Evolutionary conservation across 2,113 vertebrate species (phyloP).

Genomic region (Mobula hypostoma): DNA sequence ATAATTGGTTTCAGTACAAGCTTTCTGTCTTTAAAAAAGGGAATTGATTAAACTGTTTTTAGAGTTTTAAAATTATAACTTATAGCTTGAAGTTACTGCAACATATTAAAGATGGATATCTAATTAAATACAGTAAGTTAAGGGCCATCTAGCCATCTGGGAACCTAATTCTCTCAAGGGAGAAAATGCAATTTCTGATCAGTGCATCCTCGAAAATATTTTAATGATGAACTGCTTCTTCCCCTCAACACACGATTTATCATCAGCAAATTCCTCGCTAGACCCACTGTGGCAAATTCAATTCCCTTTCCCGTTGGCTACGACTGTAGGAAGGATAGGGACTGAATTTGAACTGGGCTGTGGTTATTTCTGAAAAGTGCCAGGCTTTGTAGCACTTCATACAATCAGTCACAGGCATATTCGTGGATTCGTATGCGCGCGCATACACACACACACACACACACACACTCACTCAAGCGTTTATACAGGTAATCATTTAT

Average conservation of each 20-base stretch:
- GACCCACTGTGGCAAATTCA: background rate
- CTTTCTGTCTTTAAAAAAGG: conserved; percentile 12
- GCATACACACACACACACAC: background rate
- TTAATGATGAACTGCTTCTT: background rate
- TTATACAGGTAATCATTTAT: too few relatives aligned
- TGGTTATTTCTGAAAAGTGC: background rate
- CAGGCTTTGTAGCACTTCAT: background rate
- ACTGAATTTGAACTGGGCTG: background rate
- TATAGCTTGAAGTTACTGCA: background rate
- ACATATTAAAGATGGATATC: background rate
- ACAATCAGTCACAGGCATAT: background rate
- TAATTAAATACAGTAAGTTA: background rate
- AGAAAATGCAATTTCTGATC: background rate
- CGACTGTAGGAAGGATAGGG: too few relatives aligned
- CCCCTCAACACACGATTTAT: background rate
- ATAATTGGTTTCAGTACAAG: conserved; percentile 21
- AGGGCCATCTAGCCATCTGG: background rate
- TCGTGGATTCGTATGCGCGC: background rate
- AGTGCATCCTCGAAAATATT: background rate
- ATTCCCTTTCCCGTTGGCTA: background rate
- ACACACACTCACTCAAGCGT: too few relatives aligned
- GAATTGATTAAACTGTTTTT: conserved; percentile 13
- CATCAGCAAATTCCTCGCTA: background rate
- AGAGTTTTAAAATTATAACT: background rate
- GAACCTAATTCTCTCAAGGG: background rate